Percentiles rank a stretch among this genome's conserved stretches.
These are phyloP conservation scores for Zeuzera pyrina DNA, from an alignment of 2,888 invertebrate species.

Conservation along the genomic window DNA sequence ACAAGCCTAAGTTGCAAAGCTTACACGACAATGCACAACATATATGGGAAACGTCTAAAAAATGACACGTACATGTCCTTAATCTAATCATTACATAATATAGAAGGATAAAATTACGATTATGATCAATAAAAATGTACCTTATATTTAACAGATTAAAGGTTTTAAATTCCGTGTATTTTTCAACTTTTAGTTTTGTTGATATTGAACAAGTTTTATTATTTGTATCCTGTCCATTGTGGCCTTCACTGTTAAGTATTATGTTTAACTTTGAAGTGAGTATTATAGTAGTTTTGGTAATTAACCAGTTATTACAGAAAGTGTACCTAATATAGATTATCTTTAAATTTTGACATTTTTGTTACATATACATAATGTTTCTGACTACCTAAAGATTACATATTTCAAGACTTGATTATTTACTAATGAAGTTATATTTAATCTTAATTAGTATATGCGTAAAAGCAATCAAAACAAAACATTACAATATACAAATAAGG, in stretches of 20 bases:
- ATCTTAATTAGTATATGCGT: constrained; percentile 50
- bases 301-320: constrained; percentile 7
- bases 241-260: no score
- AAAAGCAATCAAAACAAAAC: constrained; percentile 54
- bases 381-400: constrained; percentile 61
- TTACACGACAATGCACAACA: constrained; percentile 63
- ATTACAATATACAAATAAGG: constrained; percentile 35
- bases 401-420: constrained; percentile 57
- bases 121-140: constrained; percentile 63
- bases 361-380: constrained; percentile 38
- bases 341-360: constrained; percentile 37
- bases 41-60: constrained; percentile 61
- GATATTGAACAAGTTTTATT: constrained; percentile 9
- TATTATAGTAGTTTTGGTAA: not conserved
- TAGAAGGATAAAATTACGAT: constrained; percentile 64
- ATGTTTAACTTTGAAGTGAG: not conserved
- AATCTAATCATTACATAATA: constrained; percentile 47
- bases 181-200: constrained; percentile 17
- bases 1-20: constrained; percentile 62
- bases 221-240: not conserved
- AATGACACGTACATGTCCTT: constrained; percentile 55
- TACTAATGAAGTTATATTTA: constrained; percentile 53
- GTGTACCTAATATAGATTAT: constrained; percentile 31
- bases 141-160: constrained; percentile 55
- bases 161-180: constrained; percentile 36